These are phyloP conservation scores for Catonia carolina DNA, from an alignment of 2,888 invertebrate species.

Conservation along the genomic window DNA sequence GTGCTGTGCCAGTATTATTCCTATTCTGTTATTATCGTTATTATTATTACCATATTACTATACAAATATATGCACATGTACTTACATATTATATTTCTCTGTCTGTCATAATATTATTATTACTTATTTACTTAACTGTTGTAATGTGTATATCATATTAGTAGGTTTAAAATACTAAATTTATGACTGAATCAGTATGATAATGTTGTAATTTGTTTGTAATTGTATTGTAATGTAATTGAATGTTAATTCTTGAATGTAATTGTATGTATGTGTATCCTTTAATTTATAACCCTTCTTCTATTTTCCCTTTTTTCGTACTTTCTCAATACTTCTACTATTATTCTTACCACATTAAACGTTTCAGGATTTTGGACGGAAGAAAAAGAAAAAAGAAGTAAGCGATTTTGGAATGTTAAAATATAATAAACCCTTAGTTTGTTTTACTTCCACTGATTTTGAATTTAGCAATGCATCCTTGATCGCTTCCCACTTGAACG, in stretches of 20 bases:
- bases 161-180: background rate
- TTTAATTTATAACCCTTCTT: conserved; percentile 29
- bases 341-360: conserved; percentile 31
- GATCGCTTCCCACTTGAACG: too few species aligned
- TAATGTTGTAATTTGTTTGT: too few species aligned
- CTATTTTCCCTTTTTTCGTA: conserved; percentile 28
- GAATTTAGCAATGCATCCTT: too few species aligned
- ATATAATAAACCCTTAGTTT: too few species aligned
- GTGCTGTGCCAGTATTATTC: background rate
- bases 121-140: background rate
- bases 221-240: too few species aligned
- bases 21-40: too few species aligned
- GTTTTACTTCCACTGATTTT: too few species aligned
- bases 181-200: background rate
- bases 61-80: too few species aligned
- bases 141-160: background rate
- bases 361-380: conserved; percentile 65
- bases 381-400: conserved; percentile 98
- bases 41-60: too few species aligned
- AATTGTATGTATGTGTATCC: conserved; percentile 25
- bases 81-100: too few species aligned
- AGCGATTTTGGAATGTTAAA: conserved; percentile 45
- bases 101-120: background rate
- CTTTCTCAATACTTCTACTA: conserved; percentile 29
- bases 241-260: too few species aligned